Percentiles rank a stretch among this genome's conserved stretches.
phyloP scores from a whole-genome alignment of 1,140 invertebrate genomes.

The Trypoxylus dichotomus region DNA sequence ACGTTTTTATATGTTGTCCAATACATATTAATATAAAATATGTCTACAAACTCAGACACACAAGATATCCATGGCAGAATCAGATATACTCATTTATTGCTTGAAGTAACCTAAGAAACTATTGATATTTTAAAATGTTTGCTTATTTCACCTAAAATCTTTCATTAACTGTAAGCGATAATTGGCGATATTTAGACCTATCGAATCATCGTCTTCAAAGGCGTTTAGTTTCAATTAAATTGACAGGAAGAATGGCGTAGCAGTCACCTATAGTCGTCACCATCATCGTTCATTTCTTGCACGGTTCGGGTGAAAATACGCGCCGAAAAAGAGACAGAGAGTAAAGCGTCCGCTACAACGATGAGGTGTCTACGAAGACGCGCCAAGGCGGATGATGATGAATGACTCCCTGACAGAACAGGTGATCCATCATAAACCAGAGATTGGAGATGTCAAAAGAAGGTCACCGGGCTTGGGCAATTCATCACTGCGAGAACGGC shows the following conservation, averaged over 20 bases:
- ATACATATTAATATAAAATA: too few species aligned
- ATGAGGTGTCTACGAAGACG: neutral
- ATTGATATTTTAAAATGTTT: too few species aligned
- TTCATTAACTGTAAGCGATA: too few species aligned
- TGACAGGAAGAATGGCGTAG: neutral
- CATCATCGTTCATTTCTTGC: slow-evolving; percentile 15
- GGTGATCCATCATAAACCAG: slow-evolving; percentile 51
- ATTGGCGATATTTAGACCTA: too few species aligned
- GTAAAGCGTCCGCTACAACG: neutral
- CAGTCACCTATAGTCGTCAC: neutral
- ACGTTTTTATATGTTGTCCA: too few species aligned
- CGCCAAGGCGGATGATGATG: slow-evolving; percentile 39
- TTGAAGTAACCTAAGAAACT: too few species aligned
- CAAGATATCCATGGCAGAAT: too few species aligned
- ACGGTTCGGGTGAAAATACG: neutral
- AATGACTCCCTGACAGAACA: slow-evolving; percentile 49
- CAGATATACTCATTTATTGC: too few species aligned
- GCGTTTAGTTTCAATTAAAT: neutral
- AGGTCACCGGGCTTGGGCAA: slow-evolving; percentile 48
- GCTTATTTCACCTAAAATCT: too few species aligned
- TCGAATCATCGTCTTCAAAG: neutral
- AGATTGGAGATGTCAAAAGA: slow-evolving; percentile 51
- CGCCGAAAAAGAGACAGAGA: neutral
- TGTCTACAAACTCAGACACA: too few species aligned
- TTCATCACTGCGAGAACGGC: slow-evolving; percentile 45